A percentile compares a stretch with the other conserved stretches of the same genome.
These are phyloP conservation scores for Zaprionus camerounensis DNA, from an alignment of 1,140 invertebrate species.

Conservation along the genomic window DNA sequence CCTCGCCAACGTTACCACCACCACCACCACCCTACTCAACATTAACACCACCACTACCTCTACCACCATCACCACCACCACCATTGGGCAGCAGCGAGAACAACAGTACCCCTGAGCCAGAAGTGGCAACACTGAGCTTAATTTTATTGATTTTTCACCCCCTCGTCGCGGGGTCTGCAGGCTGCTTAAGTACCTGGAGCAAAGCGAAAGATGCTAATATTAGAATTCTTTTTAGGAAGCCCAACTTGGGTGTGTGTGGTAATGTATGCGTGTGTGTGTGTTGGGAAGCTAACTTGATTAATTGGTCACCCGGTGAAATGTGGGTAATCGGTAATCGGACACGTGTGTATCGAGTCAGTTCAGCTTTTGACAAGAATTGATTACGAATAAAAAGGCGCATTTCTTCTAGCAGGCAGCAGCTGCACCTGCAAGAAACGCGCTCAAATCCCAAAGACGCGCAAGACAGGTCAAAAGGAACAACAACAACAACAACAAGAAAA, in stretches of 20 bases:
- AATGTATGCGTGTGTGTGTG: not conserved
- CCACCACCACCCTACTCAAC: conserved; percentile 20
- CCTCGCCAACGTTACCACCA: conserved; percentile 38
- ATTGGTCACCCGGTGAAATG: conserved; percentile 38
- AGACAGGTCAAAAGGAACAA: conserved; percentile 63
- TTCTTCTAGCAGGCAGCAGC: conserved; percentile 21
- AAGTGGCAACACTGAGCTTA: conserved; percentile 72
- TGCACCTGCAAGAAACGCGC: conserved; percentile 60
- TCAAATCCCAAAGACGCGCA: conserved; percentile 57
- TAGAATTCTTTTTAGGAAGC: conserved; percentile 51
- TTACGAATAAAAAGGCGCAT: conserved; percentile 34
- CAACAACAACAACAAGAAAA: conserved; percentile 46
- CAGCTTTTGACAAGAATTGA: conserved; percentile 50
- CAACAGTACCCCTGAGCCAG: conserved; percentile 41
- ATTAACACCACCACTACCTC: conserved; percentile 39
- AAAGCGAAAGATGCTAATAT: conserved; percentile 55
- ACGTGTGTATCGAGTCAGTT: conserved; percentile 38
- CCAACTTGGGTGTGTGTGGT: conserved; percentile 12
- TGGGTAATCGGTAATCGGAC: conserved; percentile 46
- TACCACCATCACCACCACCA: conserved; percentile 49
- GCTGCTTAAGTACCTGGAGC: conserved; percentile 43
- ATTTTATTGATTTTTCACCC: conserved; percentile 72
- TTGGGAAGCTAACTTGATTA: conserved; percentile 48
- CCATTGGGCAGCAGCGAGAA: not conserved
- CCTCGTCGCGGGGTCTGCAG: conserved; percentile 3